Base-by-base conservation (phyloP, 2,113 vertebrate species). In the Phrynosoma blainvillii region DNA sequence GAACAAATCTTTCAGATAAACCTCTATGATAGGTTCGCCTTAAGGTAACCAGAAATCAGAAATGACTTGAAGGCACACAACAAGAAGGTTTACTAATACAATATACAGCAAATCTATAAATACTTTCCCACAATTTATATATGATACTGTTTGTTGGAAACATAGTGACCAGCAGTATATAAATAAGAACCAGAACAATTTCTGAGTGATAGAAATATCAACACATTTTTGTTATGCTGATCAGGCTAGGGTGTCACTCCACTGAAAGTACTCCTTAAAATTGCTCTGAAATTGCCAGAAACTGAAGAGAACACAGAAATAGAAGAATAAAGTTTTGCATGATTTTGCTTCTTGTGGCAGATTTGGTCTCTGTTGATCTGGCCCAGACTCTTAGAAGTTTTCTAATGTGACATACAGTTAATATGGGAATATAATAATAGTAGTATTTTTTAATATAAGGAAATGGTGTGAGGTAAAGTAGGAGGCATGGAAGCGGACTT, bases 131-230 rank as follows among this genome's bases (percentile, higher is more conserved):
- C 56, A 74, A 27, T 76, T 54, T 65, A 66, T 23, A 4, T 54
- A n/a, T 88, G 71, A 82, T 83, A 32, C 3, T 68, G 13, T 6
- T 32, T 88, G 40, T 27, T 82, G n/a, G 21, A 68, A 68, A 75
- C 56, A 11, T 54, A 11, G 74, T 62, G 12, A 59, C 25, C 56
- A 82, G 2, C 30, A 68, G 18, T 68, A 5, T 74, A n/a, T 62
- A 73, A 73, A 73, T 80, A 81, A 81, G 56, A n/a, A 25, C n/a
- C 59, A 68, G 56, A 65, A 4, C 21, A 65, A 52, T 76, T 83
- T 88, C 32, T 76, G n/a, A 76, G 73, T 54, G 56, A 82, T 66
- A 83, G 20, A 20, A 83, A 36, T 77, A 83, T 82, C 71, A 68
- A 36, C 59, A 82, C 14, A n/a, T 54, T 62, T 52, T 66, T 4